phyloP scores from a whole-genome alignment of 2,113 vertebrate species.

The Acrocephalus kingi region DNA sequence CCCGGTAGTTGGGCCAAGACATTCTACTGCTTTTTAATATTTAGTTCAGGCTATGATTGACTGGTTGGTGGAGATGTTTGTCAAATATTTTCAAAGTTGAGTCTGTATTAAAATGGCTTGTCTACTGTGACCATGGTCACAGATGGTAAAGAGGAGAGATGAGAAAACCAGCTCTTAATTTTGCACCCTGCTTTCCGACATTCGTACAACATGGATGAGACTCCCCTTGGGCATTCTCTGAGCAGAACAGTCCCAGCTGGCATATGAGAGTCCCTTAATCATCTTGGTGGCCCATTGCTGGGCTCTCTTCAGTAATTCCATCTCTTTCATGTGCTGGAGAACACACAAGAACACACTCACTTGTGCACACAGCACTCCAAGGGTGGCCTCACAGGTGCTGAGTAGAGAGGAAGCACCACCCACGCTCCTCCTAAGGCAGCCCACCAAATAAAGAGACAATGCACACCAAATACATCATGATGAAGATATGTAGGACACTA shows the following conservation, averaged over 20 bases:
- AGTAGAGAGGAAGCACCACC: background rate
- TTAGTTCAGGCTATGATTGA: background rate
- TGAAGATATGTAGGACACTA: background rate
- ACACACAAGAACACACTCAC: background rate
- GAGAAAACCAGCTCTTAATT: background rate
- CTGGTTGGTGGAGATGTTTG: background rate
- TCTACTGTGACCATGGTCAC: background rate
- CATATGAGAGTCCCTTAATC: background rate
- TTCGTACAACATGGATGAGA: background rate
- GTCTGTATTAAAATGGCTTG: background rate
- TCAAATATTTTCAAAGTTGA: background rate
- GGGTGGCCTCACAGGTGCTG: rapidly evolving
- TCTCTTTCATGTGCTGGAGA: background rate
- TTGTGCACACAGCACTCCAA: background rate
- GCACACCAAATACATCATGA: background rate
- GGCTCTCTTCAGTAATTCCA: background rate
- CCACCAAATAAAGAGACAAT: background rate
- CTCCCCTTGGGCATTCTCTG: background rate
- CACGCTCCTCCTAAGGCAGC: background rate
- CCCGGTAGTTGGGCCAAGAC: background rate
- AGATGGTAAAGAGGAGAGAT: background rate
- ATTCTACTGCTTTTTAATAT: background rate
- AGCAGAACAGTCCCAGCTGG: background rate
- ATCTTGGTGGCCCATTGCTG: background rate
- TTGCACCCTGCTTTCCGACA: background rate